Percentiles rank a stretch among this genome's conserved stretches.
phyloP scores from a whole-genome alignment of 2,113 vertebrate species.

The Tricholaema leucomelas region DNA sequence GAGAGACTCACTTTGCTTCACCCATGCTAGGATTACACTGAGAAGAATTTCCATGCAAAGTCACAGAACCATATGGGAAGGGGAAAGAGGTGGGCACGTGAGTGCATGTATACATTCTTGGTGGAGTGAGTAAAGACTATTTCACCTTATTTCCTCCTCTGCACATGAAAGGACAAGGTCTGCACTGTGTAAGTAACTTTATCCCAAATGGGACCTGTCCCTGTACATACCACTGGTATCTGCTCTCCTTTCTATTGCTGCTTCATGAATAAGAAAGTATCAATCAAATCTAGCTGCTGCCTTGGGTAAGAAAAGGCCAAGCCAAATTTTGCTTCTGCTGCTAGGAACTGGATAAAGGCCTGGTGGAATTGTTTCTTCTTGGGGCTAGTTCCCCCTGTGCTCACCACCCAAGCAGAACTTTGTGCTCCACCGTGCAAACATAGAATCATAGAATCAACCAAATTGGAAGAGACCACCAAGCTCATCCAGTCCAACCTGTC shows the following conservation, averaged over 20 bases:
- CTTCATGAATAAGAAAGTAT: neutral
- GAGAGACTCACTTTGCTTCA: neutral
- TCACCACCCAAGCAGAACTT: neutral
- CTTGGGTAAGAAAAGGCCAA: neutral
- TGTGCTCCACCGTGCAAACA: neutral
- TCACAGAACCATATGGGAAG: neutral
- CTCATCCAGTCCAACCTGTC: too few species aligned
- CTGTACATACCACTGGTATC: neutral
- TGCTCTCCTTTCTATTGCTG: neutral
- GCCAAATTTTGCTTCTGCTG: neutral
- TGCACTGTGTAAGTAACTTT: neutral
- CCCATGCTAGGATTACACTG: neutral
- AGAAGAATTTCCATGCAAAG: neutral
- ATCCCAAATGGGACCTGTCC: neutral
- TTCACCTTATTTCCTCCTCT: neutral
- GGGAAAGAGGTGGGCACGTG: fast-evolving
- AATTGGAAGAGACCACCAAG: too few species aligned
- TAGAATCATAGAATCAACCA: too few species aligned
- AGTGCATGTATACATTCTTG: neutral
- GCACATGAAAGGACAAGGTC: neutral
- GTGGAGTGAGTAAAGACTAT: neutral
- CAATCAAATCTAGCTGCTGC: neutral
- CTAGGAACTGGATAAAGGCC: neutral
- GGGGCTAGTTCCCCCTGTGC: too few species aligned
- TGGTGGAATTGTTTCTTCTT: too few species aligned